phyloP scores from a whole-genome alignment of 2,888 invertebrate genomes.

The Subacronicta megacephala region DNA sequence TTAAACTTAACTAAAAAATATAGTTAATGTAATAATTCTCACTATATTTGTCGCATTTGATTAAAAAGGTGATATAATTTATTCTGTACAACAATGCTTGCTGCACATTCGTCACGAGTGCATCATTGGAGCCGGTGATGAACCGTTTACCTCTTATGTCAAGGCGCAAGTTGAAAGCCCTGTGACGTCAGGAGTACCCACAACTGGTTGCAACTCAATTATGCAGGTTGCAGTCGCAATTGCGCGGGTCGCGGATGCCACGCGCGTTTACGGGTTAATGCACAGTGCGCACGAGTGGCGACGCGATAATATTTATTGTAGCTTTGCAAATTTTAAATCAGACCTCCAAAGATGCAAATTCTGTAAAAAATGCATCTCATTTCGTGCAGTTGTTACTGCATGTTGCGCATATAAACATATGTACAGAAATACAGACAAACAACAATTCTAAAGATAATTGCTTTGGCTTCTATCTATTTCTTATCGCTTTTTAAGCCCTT shows the following conservation, averaged over 20 bases:
- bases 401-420: too few species aligned
- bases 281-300: slow-evolving; percentile 8
- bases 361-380: too few species aligned
- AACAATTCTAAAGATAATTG: too few species aligned
- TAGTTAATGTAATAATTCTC: too few species aligned
- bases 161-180: slow-evolving; percentile 26
- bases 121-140: slow-evolving; percentile 37
- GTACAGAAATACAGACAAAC: too few species aligned
- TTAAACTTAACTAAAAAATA: too few species aligned
- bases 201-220: slow-evolving; percentile 19
- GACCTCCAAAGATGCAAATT: too few species aligned
- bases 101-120: not conserved
- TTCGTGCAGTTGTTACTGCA: too few species aligned
- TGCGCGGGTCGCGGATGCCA: slow-evolving; percentile 25
- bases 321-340: too few species aligned
- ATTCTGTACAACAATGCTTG: not conserved
- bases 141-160: slow-evolving; percentile 38
- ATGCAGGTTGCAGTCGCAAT: slow-evolving; percentile 30
- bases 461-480: too few species aligned
- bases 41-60: not conserved
- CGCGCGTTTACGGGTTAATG: not conserved
- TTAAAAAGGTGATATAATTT: not conserved
- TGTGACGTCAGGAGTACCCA: slow-evolving; percentile 42
- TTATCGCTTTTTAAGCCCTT: too few species aligned
- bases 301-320: not conserved